Evolutionary conservation across 2,888 invertebrate species (phyloP).

Genomic region (Spilarctia lutea): DNA sequence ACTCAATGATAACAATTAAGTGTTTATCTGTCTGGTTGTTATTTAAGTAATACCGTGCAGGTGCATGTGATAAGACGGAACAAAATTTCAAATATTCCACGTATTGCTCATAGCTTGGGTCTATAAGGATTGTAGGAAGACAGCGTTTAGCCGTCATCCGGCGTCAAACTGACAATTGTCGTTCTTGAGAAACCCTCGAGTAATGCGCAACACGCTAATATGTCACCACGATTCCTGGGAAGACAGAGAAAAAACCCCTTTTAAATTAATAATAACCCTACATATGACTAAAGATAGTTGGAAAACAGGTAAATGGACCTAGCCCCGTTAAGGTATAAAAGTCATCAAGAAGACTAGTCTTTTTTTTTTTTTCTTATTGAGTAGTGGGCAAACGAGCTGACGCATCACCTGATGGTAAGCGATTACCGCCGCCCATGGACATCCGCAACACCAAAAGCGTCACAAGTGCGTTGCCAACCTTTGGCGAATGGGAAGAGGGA

Average conservation of each 20-base stretch:
- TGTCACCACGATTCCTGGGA: constrained; percentile 24
- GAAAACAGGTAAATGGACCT: no score
- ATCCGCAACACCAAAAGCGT: no score
- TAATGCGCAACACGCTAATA: constrained; percentile 31
- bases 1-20: neutral
- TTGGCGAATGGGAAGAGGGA: no score
- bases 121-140: constrained; percentile 57
- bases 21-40: neutral
- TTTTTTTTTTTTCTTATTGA: no score
- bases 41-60: neutral
- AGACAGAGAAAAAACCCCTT: neutral
- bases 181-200: constrained; percentile 50
- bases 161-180: constrained; percentile 54
- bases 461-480: no score
- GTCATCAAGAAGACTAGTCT: no score
- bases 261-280: neutral
- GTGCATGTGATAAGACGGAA: neutral
- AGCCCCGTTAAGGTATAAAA: no score
- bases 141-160: constrained; percentile 64
- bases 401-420: no score
- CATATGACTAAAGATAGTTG: no score
- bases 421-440: no score
- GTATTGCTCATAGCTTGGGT: constrained; percentile 34
- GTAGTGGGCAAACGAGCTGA: no score
- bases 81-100: neutral